Evolutionary conservation across 2,113 vertebrate genomes (phyloP), one percentile per base, ranked within the genome.

Genomic region (Plectropomus leopardus): DNA sequence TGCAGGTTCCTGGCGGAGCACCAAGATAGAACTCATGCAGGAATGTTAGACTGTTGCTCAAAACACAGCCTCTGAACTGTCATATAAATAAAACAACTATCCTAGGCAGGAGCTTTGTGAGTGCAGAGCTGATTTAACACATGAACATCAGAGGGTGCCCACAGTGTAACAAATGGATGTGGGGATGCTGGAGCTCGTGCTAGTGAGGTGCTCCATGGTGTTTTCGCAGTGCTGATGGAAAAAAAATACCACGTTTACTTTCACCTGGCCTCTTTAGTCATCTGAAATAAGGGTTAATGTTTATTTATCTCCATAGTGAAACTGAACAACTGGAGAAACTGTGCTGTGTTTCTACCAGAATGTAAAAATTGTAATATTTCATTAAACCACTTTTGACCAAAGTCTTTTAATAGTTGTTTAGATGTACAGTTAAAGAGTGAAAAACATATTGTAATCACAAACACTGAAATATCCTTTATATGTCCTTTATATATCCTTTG

Each of bases 21-120:
- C 61, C 61, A 69, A 42, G 30, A 72, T 40, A 34, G 19, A 86
- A 59, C 72, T 45, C 69, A 76, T 36, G 66, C 53, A 24, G 23
- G n/a, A 34, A 61, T 40, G 2, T 63, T 40, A 45, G 44, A 72
- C 19, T 32, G 63, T 60, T 50, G 55, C 76, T 7, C 34, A 47
- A 66, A 86, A 75, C 1, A 72, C 74, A 72, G 15, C 51, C 53
- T 82, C 36, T 67, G 15, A 73, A 67, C 60, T 4, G 72, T 66
- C 67, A 69, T 17, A 85, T 79, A 83, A 77, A 89, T 79, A 84
- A 78, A 73, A 84, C 28, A 61, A 32, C 28, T 2, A 48, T 76
- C 48, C 53, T 1, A 63, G 45, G n/a, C 55, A 1, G 2, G 8
- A 47, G 78, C 15, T 42, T 50, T 40, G 64, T 64, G 57, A 63